phyloP scores from a whole-genome alignment of 2,888 invertebrate genomes.

The Amphipyra berbera region DNA sequence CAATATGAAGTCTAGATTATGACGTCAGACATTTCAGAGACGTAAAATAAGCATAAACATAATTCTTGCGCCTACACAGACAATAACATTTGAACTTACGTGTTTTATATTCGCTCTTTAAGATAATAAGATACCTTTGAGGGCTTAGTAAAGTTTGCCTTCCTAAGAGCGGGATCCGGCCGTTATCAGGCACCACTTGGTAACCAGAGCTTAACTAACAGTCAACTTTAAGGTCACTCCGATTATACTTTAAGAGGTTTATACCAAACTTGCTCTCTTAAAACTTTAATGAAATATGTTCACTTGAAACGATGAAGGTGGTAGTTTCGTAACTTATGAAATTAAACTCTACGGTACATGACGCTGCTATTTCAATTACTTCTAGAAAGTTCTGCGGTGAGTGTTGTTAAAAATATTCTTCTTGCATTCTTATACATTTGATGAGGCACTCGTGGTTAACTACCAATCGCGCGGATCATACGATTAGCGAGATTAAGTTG shows the following conservation, averaged over 20 bases:
- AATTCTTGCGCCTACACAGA: constrained; percentile 54
- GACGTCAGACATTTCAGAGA: constrained; percentile 7
- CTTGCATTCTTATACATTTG: constrained; percentile 17
- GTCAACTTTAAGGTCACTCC: constrained; percentile 65
- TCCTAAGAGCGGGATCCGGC: constrained; percentile 59
- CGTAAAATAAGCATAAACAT: constrained; percentile 52
- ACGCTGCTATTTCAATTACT: constrained; percentile 41
- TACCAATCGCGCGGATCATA: no score
- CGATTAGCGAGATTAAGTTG: no score
- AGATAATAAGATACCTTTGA: constrained; percentile 64
- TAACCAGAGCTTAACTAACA: constrained; percentile 53
- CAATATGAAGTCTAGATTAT: constrained; percentile 27
- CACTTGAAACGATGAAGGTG: constrained; percentile 56
- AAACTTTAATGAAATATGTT: constrained; percentile 74
- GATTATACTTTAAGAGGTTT: constrained; percentile 69
- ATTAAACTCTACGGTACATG: constrained; percentile 59
- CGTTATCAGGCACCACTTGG: constrained; percentile 63
- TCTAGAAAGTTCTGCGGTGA: constrained; percentile 15
- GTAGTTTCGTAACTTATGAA: constrained; percentile 58
- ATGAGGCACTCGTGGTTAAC: no score
- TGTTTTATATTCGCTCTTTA: constrained; percentile 61
- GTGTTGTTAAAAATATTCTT: constrained; percentile 22
- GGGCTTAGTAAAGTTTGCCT: constrained; percentile 65
- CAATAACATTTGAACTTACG: constrained; percentile 53
- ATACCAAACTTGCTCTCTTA: constrained; percentile 61